Conservation (phyloP, 2,888 invertebrate species). For the Masnerella sp. region DNA sequence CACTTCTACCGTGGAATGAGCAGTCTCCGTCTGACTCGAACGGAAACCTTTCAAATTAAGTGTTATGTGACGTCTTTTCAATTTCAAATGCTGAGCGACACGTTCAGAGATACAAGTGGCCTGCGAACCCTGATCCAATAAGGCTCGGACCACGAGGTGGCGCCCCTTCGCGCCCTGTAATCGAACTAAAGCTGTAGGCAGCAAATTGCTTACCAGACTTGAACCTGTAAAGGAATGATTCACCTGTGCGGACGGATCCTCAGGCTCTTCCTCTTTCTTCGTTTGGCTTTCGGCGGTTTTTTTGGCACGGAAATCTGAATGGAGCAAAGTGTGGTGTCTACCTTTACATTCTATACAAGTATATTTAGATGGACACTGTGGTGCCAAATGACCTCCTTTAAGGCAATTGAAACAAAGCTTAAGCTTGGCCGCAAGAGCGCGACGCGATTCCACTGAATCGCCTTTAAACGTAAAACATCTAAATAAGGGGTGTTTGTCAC, state of each 20-base stretch:
- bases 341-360: not conserved
- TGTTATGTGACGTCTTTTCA: not conserved
- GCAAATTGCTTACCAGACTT: not conserved
- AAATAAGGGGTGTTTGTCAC: not conserved
- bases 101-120: not conserved
- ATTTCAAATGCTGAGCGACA: not conserved
- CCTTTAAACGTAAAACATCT: not conserved
- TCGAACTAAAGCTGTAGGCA: constrained; percentile 1
- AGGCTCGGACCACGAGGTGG: constrained; percentile 5
- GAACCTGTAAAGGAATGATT: not conserved
- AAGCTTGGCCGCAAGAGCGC: not conserved
- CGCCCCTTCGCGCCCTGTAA: not conserved
- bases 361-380: constrained; percentile 5
- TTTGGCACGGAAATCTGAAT: not conserved
- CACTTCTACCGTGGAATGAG: not conserved
- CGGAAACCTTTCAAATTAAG: not conserved
- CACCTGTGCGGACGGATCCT: not conserved
- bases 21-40: not conserved
- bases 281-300: not conserved
- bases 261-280: not conserved
- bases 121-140: constrained; percentile 10
- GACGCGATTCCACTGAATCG: not conserved
- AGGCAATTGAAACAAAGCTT: constrained; percentile 10
- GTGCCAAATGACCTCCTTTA: not conserved
- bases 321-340: not conserved